phyloP scores from a whole-genome alignment of 2,888 invertebrate species.

The Sinodicranocentrus sp. region DNA sequence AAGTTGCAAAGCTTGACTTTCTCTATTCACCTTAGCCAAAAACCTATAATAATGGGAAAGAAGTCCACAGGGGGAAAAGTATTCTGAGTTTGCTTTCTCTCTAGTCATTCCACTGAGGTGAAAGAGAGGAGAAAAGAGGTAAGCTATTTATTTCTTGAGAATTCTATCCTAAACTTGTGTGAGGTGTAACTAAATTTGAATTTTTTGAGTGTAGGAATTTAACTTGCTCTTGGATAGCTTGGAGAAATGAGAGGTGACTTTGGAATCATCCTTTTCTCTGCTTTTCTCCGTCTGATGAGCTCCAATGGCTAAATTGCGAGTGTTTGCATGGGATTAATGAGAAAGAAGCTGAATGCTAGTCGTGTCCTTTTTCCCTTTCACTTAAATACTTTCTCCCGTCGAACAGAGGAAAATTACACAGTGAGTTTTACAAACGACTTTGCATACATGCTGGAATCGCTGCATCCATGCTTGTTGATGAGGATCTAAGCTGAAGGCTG shows the following conservation, averaged over 20 bases:
- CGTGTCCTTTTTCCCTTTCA: too few relatives aligned
- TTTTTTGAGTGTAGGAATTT: background rate
- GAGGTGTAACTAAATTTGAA: background rate
- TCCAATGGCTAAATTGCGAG: conserved; percentile 58
- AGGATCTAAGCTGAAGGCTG: conserved; percentile 28
- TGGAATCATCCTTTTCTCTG: conserved; percentile 43
- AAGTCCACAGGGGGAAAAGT: conserved; percentile 49
- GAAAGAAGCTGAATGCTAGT: background rate
- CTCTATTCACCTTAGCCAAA: background rate
- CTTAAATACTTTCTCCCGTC: too few relatives aligned
- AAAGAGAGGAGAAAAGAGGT: background rate
- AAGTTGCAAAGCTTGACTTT: conserved; percentile 37
- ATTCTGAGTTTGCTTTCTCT: too few relatives aligned
- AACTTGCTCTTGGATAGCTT: too few relatives aligned
- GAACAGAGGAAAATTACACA: background rate
- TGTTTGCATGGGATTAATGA: conserved; percentile 64
- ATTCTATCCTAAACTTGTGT: background rate
- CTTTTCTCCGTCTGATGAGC: conserved; percentile 52
- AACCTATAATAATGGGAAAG: conserved; percentile 25
- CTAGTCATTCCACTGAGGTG: background rate
- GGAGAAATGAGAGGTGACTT: conserved; percentile 51
- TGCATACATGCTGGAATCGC: background rate
- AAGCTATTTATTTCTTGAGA: background rate
- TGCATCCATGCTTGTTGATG: conserved; percentile 19
- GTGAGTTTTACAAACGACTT: background rate